A percentile compares a stretch with the other conserved stretches of the same genome.
phyloP scores from a whole-genome alignment of 2,888 invertebrate genomes.

The Lathronympha strigana region DNA sequence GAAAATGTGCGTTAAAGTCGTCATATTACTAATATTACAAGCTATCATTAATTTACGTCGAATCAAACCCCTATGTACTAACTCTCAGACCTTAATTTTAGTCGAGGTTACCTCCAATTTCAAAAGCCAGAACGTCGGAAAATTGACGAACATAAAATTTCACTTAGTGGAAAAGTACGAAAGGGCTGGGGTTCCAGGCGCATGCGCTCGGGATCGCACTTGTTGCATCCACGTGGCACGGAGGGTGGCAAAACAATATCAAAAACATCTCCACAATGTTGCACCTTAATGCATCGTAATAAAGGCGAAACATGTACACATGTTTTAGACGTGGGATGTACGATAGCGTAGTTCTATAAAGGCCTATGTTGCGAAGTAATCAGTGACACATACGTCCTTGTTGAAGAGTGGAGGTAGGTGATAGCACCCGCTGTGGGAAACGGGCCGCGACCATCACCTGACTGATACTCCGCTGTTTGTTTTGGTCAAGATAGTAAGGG shows the following conservation, averaged over 20 bases:
- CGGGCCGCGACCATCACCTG: constrained; percentile 57
- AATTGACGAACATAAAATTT: constrained; percentile 37
- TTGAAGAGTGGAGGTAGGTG: constrained; percentile 17
- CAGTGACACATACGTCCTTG: not conserved
- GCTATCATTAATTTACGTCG: no score
- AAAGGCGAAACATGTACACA: constrained; percentile 1
- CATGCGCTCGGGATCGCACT: constrained; percentile 68
- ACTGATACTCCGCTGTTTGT: constrained; percentile 42
- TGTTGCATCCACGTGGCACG: constrained; percentile 75
- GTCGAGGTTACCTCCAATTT: constrained; percentile 12
- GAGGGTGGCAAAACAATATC: constrained; percentile 32
- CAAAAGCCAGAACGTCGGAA: constrained; percentile 21
- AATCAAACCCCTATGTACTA: no score
- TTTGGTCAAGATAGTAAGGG: constrained; percentile 18
- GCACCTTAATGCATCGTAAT: not conserved
- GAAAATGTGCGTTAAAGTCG: no score
- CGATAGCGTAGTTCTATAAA: not conserved
- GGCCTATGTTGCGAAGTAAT: not conserved
- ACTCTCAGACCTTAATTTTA: not conserved
- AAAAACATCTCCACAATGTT: not conserved
- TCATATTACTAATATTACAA: no score
- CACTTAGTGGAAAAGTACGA: constrained; percentile 70
- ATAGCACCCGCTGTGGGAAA: constrained; percentile 54
- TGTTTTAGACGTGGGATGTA: not conserved
- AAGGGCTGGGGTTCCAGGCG: constrained; percentile 55